A percentile compares a stretch with the other conserved stretches of the same genome.
These are phyloP conservation scores for Narcine bancroftii DNA, from an alignment of 2,113 vertebrate species.

Conservation along the genomic window DNA sequence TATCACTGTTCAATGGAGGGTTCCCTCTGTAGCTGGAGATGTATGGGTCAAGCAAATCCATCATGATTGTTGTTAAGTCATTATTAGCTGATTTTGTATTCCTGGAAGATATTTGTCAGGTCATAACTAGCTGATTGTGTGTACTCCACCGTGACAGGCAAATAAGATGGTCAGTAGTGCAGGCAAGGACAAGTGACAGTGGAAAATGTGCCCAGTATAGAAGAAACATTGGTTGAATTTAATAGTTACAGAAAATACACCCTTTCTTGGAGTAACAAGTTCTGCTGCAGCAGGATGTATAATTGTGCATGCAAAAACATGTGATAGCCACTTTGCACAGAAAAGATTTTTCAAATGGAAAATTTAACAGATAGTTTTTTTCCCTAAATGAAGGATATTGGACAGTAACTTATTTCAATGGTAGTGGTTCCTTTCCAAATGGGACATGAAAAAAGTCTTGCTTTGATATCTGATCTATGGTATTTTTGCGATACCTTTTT, in stretches of 20 bases:
- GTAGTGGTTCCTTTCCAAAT: too few species aligned
- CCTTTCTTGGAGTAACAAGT: neutral
- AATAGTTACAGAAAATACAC: neutral
- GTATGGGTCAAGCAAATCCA: constrained; percentile 30
- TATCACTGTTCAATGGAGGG: constrained; percentile 33
- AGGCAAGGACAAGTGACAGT: neutral
- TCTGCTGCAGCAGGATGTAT: neutral
- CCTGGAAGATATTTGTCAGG: constrained; percentile 36
- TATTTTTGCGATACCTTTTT: neutral
- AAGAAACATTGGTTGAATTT: neutral
- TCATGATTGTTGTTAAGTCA: constrained; percentile 38
- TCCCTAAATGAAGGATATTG: neutral
- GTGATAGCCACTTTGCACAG: neutral
- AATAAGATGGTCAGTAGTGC: neutral
- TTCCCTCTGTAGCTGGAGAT: constrained; percentile 26
- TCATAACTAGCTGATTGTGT: constrained; percentile 33
- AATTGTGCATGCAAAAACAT: neutral
- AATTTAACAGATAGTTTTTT: neutral
- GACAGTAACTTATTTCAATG: neutral
- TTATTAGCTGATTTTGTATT: constrained; percentile 37
- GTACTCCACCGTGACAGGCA: constrained; percentile 21
- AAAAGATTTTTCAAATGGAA: neutral
- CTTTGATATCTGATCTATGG: neutral
- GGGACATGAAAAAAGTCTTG: neutral
- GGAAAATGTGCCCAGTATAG: neutral